A percentile compares a stretch with the other conserved stretches of the same genome.
These are phyloP conservation scores for Pantala flavescens DNA, from an alignment of 1,140 invertebrate species.

Conservation along the genomic window DNA sequence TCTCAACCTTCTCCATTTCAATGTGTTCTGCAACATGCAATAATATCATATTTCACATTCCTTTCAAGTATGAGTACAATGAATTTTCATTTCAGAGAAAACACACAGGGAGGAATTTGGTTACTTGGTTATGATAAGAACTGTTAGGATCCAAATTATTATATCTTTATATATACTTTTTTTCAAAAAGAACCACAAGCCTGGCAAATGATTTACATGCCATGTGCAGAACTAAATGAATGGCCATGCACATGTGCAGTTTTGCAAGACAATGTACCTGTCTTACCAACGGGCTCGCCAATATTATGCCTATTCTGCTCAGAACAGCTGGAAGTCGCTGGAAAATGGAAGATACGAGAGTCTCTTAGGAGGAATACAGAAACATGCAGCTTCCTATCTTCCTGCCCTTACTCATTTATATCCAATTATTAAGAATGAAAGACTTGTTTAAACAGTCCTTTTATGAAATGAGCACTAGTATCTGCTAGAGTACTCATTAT, in stretches of 20 bases:
- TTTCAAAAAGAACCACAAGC: background rate
- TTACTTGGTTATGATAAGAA: too few species aligned
- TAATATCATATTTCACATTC: background rate
- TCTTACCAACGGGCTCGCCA: constrained; percentile 88
- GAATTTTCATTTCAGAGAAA: background rate
- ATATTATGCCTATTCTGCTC: constrained; percentile 85
- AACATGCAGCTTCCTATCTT: constrained; percentile 1
- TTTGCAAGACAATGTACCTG: constrained; percentile 34
- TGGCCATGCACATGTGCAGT: constrained; percentile 7
- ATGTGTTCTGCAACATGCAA: background rate
- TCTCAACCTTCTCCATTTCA: background rate
- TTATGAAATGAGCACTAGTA: background rate
- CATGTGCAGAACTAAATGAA: constrained; percentile 1
- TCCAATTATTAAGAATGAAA: background rate
- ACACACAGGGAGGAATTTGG: too few species aligned
- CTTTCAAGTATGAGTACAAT: background rate
- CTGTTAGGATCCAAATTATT: too few species aligned
- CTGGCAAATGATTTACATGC: constrained; percentile 11
- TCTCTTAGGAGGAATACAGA: constrained; percentile 5
- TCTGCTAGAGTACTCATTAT: too few species aligned
- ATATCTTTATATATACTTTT: background rate
- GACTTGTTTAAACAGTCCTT: background rate
- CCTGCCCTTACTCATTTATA: constrained; percentile 1
- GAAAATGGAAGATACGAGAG: constrained; percentile 36
- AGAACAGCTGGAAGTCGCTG: constrained; percentile 83